Percentiles rank a stretch among this genome's conserved stretches.
Evolutionary conservation across 1,140 invertebrate genomes (phyloP).

Genomic region (Heliconius eleuchia): DNA sequence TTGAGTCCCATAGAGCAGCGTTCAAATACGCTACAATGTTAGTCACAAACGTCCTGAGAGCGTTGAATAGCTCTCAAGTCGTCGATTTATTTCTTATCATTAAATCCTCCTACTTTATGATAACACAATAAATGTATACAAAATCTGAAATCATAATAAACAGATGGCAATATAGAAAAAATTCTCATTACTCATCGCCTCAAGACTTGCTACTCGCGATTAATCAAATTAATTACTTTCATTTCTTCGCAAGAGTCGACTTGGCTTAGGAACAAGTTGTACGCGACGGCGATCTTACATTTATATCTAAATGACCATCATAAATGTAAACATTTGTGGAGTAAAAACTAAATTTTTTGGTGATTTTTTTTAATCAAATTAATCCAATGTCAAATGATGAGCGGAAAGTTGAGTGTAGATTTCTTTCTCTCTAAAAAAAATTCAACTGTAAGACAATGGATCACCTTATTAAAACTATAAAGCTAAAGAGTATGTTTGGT

Average conservation of each 20-base stretch:
- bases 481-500: too few species aligned
- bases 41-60: too few species aligned
- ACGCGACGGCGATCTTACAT: constrained; percentile 3
- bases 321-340: constrained; percentile 11
- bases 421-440: too few species aligned
- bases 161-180: constrained; percentile 35
- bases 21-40: too few species aligned
- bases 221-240: constrained; percentile 73
- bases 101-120: background rate
- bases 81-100: too few species aligned
- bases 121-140: background rate
- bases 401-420: too few species aligned
- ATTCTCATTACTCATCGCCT: constrained; percentile 58
- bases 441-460: too few species aligned
- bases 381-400: too few species aligned
- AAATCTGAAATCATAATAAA: constrained; percentile 12
- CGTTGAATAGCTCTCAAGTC: too few species aligned
- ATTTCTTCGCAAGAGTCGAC: constrained; percentile 53
- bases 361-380: too few species aligned
- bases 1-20: too few species aligned
- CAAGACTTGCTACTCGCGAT: constrained; percentile 56
- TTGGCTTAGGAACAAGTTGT: background rate
- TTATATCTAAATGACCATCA: background rate
- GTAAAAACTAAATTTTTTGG: background rate
- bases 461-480: too few species aligned